Evolutionary conservation across 2,797 vertebrate species (phyloP), one percentile per base, ranked within the genome.

Genomic region (Discoglossus pictus): DNA sequence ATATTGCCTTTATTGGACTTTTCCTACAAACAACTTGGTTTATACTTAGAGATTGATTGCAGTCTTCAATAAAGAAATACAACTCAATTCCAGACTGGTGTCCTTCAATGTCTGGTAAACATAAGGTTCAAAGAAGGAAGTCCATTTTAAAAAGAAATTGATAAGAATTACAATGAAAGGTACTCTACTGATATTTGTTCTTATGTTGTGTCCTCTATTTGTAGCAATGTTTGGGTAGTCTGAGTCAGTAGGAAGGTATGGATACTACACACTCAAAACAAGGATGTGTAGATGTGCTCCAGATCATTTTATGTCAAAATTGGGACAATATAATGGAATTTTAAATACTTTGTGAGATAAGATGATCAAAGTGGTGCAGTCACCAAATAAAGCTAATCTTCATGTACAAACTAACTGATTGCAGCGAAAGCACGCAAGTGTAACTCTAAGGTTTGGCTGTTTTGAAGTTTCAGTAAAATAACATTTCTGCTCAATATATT

Each of bases 101-200:
- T 68, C 65, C 65, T 68, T 68, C 53, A 43, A 43, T 51, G 46
- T 68, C 46, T 68, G 9, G 10, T 39, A 52, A 51, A 34, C n/a
- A 15, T 55, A 60, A 68, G 55, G 65, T 68, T 47, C 34, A 16
- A 8, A 35, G 36, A 2, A 42, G 54, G 36, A 60, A 34, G 25
- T 24, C 17, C 13, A 31, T 67, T 25, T 39, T 43, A 40, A 17
- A 35, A 8, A 42, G 17, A 40, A 11, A 23, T 38, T 43, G 46
- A 60, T 40, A 66, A 58, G 17, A 11, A 31, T 31, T 31, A 51
- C 13, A 24, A 25, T 50, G 12, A 50, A 21, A 66, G 53, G 39
- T 42, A 42, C 42, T 31, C 40, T 38, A 43, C 46, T 52, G 46
- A 40, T 68, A n/a, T 36, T 60, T 68, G 55, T 13, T 25, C 25